Evolutionary conservation across 2,113 vertebrate species (phyloP).

Genomic region (Sapajus apella): DNA sequence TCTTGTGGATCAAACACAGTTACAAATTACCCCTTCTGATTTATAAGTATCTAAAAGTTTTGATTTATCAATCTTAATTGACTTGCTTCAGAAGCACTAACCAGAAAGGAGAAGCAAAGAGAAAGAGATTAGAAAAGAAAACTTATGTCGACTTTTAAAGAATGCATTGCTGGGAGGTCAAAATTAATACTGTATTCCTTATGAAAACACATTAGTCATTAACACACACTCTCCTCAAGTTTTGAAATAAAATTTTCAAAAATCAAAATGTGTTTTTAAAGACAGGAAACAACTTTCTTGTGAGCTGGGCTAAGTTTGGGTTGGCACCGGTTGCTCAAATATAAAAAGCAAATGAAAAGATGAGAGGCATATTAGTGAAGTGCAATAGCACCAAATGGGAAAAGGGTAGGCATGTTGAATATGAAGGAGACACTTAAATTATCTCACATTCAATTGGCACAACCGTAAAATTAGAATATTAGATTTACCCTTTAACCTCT

Average conservation of each 20-base stretch:
- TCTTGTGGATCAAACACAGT: not conserved
- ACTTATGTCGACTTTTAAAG: not conserved
- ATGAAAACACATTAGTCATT: not conserved
- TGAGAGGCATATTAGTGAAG: not conserved
- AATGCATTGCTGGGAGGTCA: not conserved
- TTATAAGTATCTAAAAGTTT: conserved; percentile 15
- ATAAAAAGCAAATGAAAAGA: not conserved
- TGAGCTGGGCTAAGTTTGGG: not conserved
- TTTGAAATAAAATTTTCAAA: conserved; percentile 46
- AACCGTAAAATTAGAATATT: not conserved
- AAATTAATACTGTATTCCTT: not conserved
- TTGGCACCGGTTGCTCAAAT: not conserved
- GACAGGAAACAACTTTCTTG: not conserved
- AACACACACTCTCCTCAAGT: not conserved
- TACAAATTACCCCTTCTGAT: not conserved
- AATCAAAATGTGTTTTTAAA: conserved; percentile 26
- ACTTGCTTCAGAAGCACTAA: not conserved
- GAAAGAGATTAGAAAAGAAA: not conserved
- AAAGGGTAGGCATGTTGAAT: not conserved
- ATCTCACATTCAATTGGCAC: not conserved
- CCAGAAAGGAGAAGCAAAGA: not conserved
- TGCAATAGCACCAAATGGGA: not conserved
- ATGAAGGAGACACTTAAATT: not conserved
- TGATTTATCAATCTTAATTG: not conserved
- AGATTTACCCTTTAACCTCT: not conserved